Conservation (phyloP, 2,888 invertebrate species). For the Erebia aethiops region DNA sequence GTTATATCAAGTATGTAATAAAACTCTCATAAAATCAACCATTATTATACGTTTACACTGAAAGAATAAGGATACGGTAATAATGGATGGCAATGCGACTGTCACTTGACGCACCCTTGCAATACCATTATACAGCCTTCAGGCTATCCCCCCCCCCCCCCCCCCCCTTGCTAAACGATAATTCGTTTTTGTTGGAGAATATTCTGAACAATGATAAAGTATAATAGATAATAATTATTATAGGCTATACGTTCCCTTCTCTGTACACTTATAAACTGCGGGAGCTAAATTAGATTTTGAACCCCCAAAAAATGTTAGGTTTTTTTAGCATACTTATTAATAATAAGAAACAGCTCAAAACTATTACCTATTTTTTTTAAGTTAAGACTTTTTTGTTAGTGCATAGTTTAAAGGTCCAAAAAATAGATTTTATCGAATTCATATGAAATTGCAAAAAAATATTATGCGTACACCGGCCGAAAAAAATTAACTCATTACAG, state of each 20-base stretch:
- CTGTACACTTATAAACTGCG: neutral
- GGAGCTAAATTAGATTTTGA: neutral
- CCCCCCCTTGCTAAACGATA: slow-evolving; percentile 53
- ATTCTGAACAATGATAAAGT: slow-evolving; percentile 14
- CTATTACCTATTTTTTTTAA: too few relatives aligned
- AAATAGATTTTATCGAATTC: too few relatives aligned
- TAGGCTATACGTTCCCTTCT: neutral
- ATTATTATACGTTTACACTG: too few relatives aligned
- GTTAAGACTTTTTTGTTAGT: too few relatives aligned
- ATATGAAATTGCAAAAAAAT: too few relatives aligned
- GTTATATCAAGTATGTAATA: too few relatives aligned
- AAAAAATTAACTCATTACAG: too few relatives aligned
- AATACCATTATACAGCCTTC: slow-evolving; percentile 71
- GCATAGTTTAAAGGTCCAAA: too few relatives aligned
- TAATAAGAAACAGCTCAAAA: too few relatives aligned
- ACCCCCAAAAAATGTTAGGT: neutral
- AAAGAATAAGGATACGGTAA: slow-evolving; percentile 63
- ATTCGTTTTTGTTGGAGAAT: slow-evolving; percentile 50
- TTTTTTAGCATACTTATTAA: too few relatives aligned
- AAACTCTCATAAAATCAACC: too few relatives aligned
- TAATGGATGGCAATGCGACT: slow-evolving; percentile 74
- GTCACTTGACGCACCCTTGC: slow-evolving; percentile 79
- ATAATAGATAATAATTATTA: slow-evolving; percentile 10
- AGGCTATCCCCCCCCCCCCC: slow-evolving; percentile 52
- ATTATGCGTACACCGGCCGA: too few relatives aligned